These are phyloP conservation scores for Pleuronectes platessa DNA, from an alignment of 2,113 vertebrate species.

Conservation along the genomic window DNA sequence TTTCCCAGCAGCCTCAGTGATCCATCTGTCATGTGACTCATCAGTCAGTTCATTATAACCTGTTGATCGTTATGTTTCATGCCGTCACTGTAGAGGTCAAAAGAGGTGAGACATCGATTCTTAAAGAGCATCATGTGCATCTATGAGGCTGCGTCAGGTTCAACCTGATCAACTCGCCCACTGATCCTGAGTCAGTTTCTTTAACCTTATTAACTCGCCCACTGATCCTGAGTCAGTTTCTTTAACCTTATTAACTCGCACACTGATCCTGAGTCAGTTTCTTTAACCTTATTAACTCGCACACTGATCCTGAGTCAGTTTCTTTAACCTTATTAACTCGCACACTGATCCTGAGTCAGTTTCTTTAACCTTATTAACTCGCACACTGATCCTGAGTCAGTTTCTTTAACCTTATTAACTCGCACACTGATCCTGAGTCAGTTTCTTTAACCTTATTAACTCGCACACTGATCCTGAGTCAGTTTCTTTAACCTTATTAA, in stretches of 20 bases:
- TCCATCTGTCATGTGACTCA: slow-evolving; percentile 53
- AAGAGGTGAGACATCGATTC: slow-evolving; percentile 76
- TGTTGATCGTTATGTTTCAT: slow-evolving; percentile 77
- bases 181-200: not conserved
- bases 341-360: not conserved
- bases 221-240: no score
- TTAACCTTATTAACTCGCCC: not conserved
- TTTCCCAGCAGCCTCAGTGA: slow-evolving; percentile 24
- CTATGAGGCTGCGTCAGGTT: slow-evolving; percentile 12
- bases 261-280: not conserved
- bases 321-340: no score
- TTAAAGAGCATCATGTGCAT: not conserved
- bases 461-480: slow-evolving; percentile 2
- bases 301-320: no score
- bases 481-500: not conserved
- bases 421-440: slow-evolving; percentile 1
- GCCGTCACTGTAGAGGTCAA: slow-evolving; percentile 79
- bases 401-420: no score
- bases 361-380: not conserved
- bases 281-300: not conserved
- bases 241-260: no score
- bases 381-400: no score
- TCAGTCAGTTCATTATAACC: slow-evolving; percentile 61
- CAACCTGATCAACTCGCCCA: no score
- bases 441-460: not conserved